Percentiles rank a stretch among this genome's conserved stretches.
Evolutionary conservation across 2,888 invertebrate species (phyloP).

Genomic region (Ptychoptera contaminata): DNA sequence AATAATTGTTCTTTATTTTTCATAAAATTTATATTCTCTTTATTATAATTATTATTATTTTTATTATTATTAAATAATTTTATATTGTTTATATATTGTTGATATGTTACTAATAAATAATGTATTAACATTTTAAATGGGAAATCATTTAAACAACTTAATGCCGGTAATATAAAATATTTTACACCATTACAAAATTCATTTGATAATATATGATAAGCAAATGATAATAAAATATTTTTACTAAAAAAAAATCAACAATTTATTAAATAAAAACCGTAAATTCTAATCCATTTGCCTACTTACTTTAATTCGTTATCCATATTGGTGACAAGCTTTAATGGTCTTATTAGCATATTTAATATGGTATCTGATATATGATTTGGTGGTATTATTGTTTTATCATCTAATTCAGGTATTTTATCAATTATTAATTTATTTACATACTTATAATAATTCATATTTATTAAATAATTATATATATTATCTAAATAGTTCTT

Average conservation of each 20-base stretch:
- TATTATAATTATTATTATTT: neutral
- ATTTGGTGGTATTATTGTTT: conserved; percentile 51
- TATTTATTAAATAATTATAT: conserved; percentile 25
- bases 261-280: neutral
- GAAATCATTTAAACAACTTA: conserved; percentile 36
- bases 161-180: conserved; percentile 51
- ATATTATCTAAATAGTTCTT: conserved; percentile 23
- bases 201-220: conserved; percentile 47
- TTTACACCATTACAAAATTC: conserved; percentile 51
- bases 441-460: conserved; percentile 53
- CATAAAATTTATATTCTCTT: neutral
- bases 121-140: conserved; percentile 37
- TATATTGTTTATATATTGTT: conserved; percentile 23
- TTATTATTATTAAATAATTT: conserved; percentile 14
- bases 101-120: conserved; percentile 26
- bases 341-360: conserved; percentile 60
- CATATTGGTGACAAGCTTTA: conserved; percentile 35
- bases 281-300: neutral
- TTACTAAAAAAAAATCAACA: neutral
- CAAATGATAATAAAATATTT: conserved; percentile 29
- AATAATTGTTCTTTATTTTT: conserved; percentile 7
- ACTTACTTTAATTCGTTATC: neutral
- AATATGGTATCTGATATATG: conserved; percentile 55
- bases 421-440: conserved; percentile 51
- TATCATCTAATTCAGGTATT: conserved; percentile 52